Evolutionary conservation across 2,113 vertebrate species (phyloP), one percentile per base, ranked within the genome.

Genomic region (Eudorcas thomsonii): DNA sequence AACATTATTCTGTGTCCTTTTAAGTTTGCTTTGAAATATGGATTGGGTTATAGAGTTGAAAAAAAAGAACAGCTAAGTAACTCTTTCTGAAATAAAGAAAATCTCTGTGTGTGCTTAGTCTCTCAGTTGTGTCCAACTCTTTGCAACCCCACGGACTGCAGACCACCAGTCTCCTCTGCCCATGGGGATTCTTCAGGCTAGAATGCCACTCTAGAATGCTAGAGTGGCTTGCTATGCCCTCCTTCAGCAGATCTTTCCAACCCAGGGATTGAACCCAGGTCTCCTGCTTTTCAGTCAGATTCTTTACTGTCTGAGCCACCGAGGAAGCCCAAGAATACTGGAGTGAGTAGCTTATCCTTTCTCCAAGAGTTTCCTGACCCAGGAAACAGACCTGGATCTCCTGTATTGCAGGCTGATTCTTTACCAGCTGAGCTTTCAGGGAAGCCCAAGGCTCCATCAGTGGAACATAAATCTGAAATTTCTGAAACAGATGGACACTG

Each of bases 171-270:
- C n/a, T 39, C n/a, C n/a, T 71, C 67, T 71, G 19, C 9, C 67
- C n/a, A 39, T 71, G n/a, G n/a, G 33, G n/a, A 71, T 71, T 71
- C n/a, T 71, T 39, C 36, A 71, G 67, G n/a, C 67, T 39, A 39
- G 19, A 39, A 23, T 0, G 1, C 67, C 39, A 39, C 39, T 39
- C 67, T 39, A 39, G 19, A 39, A 23, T 0, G 1, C 67, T 39
- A 21, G 5, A 39, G 5, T 39, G 67, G 19, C 19, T 39, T 74
- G 10, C 67, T 74, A 74, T 74, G 67, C 10, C 36, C 36, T 74
- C 19, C 67, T 74, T 25, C 10, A 39, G 36, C 67, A 39, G 36
- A 74, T 74, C 67, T 74, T 74, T 39, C n/a, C 19, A 71, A 71
- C n/a, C n/a, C 19, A 71, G 2, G 10, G 36, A 23, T 6, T 1